Conservation (phyloP, 2,888 invertebrate species). For the Salpingus planirostris region DNA sequence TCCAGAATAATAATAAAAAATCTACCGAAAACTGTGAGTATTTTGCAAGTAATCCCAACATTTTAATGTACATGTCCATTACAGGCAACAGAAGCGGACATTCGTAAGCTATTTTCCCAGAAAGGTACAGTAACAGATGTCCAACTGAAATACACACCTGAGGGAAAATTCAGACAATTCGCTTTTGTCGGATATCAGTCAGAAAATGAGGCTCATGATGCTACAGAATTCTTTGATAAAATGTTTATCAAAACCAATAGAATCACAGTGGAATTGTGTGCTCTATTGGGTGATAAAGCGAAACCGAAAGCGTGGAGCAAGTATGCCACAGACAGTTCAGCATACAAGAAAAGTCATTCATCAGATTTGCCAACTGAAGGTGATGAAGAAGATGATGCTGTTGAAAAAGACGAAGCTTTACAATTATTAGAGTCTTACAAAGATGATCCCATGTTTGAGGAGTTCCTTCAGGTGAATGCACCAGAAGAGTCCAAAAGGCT, state of each 20-base stretch:
- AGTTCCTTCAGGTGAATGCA: constrained; percentile 81
- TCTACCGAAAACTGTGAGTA: constrained; percentile 73
- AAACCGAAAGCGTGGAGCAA: constrained; percentile 93
- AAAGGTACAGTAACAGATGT: constrained; percentile 89
- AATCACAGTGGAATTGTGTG: constrained; percentile 69
- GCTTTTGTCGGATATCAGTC: constrained; percentile 86
- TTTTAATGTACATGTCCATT: constrained; percentile 18
- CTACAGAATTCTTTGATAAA: constrained; percentile 71
- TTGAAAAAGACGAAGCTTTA: constrained; percentile 28
- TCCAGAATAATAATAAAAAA: constrained; percentile 87
- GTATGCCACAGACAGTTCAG: constrained; percentile 70
- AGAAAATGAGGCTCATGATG: constrained; percentile 68
- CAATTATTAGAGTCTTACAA: constrained; percentile 47
- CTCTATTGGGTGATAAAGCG: constrained; percentile 55
- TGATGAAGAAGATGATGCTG: constrained; percentile 18
- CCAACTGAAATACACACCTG: constrained; percentile 82
- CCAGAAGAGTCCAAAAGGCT: constrained; percentile 38
- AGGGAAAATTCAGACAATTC: constrained; percentile 89
- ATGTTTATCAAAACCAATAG: constrained; percentile 75
- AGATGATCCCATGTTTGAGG: constrained; percentile 81
- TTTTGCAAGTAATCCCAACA: constrained; percentile 1
- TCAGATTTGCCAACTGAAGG: no score
- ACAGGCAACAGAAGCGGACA: constrained; percentile 70
- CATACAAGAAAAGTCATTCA: constrained; percentile 47
- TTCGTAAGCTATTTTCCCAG: constrained; percentile 65